These are phyloP conservation scores for Philereme transversata DNA, from an alignment of 2,888 invertebrate species.

Conservation along the genomic window DNA sequence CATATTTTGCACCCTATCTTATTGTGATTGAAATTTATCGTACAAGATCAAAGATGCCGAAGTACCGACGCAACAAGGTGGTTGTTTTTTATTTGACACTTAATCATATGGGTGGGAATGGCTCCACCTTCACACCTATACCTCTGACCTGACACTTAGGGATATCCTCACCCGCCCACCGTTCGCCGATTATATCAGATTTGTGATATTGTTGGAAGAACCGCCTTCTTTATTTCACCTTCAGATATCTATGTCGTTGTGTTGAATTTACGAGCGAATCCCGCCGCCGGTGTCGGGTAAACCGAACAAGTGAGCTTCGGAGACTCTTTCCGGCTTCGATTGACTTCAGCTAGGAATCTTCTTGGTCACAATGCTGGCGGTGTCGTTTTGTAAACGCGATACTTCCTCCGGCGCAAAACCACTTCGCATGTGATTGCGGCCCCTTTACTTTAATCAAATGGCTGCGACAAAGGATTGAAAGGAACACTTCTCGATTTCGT, in stretches of 20 bases:
- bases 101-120: constrained; percentile 47
- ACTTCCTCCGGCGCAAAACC: constrained; percentile 77
- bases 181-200: constrained; percentile 38
- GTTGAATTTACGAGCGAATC: constrained; percentile 53
- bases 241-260: constrained; percentile 57
- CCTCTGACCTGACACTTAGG: constrained; percentile 43
- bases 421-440: constrained; percentile 78
- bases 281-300: constrained; percentile 57
- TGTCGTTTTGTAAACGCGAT: constrained; percentile 81
- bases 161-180: constrained; percentile 47
- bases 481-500: constrained; percentile 75
- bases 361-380: constrained; percentile 75
- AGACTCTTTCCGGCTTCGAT: constrained; percentile 66
- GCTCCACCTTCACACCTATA: constrained; percentile 49
- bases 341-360: constrained; percentile 65
- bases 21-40: constrained; percentile 26
- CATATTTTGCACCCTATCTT: constrained; percentile 26
- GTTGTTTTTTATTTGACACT: constrained; percentile 43
- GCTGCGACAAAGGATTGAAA: constrained; percentile 81
- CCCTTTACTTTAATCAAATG: constrained; percentile 82
- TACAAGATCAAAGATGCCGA: constrained; percentile 42
- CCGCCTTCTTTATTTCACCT: constrained; percentile 54
- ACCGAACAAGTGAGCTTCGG: constrained; percentile 62
- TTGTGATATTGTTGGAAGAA: constrained; percentile 35
- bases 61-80: constrained; percentile 30